Evolutionary conservation across 2,797 vertebrate species (phyloP).

Genomic region (Silurus aristotelis): DNA sequence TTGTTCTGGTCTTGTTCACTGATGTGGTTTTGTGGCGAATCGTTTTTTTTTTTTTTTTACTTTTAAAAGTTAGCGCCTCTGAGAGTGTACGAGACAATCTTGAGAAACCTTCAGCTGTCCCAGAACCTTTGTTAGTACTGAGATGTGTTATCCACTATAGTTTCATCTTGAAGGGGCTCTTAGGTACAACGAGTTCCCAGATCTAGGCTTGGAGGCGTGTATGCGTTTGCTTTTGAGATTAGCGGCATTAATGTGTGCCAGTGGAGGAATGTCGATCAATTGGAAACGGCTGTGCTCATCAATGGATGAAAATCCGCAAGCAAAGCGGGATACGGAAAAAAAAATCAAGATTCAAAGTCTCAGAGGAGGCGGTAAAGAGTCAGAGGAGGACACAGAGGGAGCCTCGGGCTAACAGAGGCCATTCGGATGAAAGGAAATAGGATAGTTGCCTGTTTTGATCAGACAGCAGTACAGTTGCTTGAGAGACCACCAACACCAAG

Average conservation of each 20-base stretch:
- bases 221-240: conserved; percentile 4
- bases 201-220: neutral
- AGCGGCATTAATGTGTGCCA: conserved; percentile 7
- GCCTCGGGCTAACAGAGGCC: conserved; percentile 15
- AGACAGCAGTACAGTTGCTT: conserved; percentile 19
- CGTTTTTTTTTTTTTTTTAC: too few species aligned
- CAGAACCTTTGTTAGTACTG: neutral
- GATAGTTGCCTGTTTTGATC: conserved; percentile 20
- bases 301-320: neutral
- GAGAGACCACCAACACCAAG: neutral
- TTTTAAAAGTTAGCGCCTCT: neutral
- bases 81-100: neutral
- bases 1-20: too few species aligned
- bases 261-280: conserved; percentile 11
- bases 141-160: neutral
- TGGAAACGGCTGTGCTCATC: conserved; percentile 2
- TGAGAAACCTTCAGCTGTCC: neutral
- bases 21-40: neutral
- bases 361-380: neutral
- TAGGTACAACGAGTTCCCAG: neutral
- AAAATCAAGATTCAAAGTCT: neutral
- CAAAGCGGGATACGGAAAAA: neutral
- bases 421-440: conserved; percentile 27
- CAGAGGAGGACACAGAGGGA: conserved; percentile 12
- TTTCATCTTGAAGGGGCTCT: neutral